Conservation (phyloP, 2,888 invertebrate genomes). For the Pandemis cinnamomeana region DNA sequence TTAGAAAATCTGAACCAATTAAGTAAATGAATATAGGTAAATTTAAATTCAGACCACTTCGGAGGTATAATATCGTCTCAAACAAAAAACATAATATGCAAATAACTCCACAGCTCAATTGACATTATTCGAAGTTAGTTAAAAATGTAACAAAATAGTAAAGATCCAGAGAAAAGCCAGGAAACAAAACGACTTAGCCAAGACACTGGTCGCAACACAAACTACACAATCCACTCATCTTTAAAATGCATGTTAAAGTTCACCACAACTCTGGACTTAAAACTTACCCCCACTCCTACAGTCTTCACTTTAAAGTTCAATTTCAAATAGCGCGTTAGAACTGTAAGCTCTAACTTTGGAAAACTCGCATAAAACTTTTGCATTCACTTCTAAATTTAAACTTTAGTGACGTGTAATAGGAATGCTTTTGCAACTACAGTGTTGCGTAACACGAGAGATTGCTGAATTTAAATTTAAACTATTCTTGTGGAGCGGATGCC, state of each 20-base stretch:
- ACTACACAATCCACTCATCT: constrained; percentile 27
- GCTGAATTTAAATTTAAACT: background rate
- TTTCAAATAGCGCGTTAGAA: background rate
- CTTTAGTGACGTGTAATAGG: background rate
- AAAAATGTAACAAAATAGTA: background rate
- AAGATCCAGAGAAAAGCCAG: background rate
- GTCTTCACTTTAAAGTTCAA: background rate
- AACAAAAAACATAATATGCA: too few relatives aligned
- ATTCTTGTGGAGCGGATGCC: background rate
- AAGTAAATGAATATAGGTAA: too few relatives aligned
- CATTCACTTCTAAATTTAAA: background rate
- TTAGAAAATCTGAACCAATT: too few relatives aligned
- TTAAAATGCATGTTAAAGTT: constrained; percentile 34
- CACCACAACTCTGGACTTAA: background rate
- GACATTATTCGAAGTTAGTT: background rate
- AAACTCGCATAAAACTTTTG: background rate
- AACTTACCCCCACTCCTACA: background rate
- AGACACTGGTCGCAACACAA: background rate
- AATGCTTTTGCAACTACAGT: background rate
- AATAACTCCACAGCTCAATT: too few relatives aligned
- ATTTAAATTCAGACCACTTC: too few relatives aligned
- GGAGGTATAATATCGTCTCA: too few relatives aligned
- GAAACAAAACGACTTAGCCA: background rate
- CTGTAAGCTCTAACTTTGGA: background rate
- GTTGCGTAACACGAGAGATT: background rate